phyloP scores from a whole-genome alignment of 2,888 invertebrate genomes.

The Cantharis rustica region DNA sequence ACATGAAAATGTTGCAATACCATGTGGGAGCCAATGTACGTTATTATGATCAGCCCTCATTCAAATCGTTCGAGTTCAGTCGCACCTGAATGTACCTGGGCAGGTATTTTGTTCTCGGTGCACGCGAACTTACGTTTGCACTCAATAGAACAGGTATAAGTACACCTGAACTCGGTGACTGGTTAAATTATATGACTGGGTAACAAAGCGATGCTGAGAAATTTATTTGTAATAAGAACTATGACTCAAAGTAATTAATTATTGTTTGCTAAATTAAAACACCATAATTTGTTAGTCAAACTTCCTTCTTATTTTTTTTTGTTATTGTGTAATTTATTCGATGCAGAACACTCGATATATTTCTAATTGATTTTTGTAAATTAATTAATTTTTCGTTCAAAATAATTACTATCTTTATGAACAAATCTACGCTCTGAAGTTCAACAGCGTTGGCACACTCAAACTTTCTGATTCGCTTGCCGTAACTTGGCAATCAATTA shows the following conservation, averaged over 20 bases:
- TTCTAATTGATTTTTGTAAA: not conserved
- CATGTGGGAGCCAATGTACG: not conserved
- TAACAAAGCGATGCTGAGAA: not conserved
- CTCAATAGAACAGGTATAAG: not conserved
- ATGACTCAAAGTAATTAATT: not conserved
- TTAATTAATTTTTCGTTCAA: not conserved
- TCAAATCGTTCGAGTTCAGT: not conserved
- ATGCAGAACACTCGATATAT: not conserved
- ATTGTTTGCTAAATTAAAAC: not conserved
- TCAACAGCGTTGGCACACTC: not conserved
- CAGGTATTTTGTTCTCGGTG: not conserved
- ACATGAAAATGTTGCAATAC: not conserved
- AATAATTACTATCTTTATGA: not conserved
- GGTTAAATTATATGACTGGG: not conserved
- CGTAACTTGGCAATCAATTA: not conserved
- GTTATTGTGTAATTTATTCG: not conserved
- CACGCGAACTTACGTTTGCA: not conserved
- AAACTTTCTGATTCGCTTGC: not conserved
- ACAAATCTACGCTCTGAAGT: not conserved
- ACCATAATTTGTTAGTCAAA: not conserved
- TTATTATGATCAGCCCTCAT: not conserved
- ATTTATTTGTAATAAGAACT: not conserved
- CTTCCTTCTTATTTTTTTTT: not conserved
- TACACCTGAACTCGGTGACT: not conserved
- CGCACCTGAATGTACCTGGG: not conserved